Conservation (phyloP, 2,797 vertebrate species). For the Salmo trutta region DNA sequence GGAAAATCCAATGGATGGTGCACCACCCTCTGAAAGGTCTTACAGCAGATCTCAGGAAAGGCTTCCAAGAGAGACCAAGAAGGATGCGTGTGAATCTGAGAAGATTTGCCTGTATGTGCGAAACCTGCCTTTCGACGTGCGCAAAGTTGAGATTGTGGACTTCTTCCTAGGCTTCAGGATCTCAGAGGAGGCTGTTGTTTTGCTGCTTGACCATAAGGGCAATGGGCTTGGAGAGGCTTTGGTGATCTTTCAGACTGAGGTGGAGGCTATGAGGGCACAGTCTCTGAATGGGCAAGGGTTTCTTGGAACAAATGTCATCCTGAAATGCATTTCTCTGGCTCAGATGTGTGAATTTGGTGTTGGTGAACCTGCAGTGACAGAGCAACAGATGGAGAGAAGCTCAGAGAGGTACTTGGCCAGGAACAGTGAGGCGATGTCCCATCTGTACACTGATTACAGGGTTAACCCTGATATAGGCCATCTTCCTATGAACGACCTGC, state of each 20-base stretch:
- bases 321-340: conserved; percentile 86
- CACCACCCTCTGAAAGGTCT: conserved; percentile 59
- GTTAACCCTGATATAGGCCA: conserved; percentile 21
- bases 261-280: conserved; percentile 84
- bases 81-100: conserved; percentile 62
- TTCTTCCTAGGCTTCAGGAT: conserved; percentile 87
- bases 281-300: conserved; percentile 84
- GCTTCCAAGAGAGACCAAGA: conserved; percentile 45
- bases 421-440: conserved; percentile 24
- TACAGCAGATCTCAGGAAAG: conserved; percentile 66
- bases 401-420: conserved; percentile 39
- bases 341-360: conserved; percentile 88
- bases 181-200: conserved; percentile 82
- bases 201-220: conserved; percentile 87
- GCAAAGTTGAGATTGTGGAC: conserved; percentile 90
- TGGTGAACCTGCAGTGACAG: conserved; percentile 39
- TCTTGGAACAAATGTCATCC: conserved; percentile 87
- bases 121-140: conserved; percentile 92
- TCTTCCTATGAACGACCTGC: conserved; percentile 32
- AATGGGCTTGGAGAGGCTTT: conserved; percentile 90
- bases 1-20: conserved; percentile 47
- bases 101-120: conserved; percentile 84
- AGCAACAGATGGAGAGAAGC: conserved; percentile 22
- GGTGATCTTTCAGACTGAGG: conserved; percentile 87
- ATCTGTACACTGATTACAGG: conserved; percentile 40